Evolutionary conservation across 1,140 invertebrate species (phyloP).

Genomic region (Thrips palmi): DNA sequence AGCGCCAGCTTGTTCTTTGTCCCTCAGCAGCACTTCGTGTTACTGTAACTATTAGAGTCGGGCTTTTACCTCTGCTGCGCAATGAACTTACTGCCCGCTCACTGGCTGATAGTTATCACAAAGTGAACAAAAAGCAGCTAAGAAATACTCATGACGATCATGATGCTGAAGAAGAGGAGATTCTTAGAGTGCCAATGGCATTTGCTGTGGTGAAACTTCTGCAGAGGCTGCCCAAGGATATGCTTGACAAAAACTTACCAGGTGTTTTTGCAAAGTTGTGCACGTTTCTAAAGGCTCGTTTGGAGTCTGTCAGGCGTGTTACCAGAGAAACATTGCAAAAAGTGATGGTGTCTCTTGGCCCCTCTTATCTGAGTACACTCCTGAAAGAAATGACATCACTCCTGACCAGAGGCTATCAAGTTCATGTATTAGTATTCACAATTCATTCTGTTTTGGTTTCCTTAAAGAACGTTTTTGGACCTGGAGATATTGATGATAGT

Average conservation of each 20-base stretch:
- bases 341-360: constrained; percentile 70
- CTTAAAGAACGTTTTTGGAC: constrained; percentile 41
- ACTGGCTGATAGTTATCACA: constrained; percentile 53
- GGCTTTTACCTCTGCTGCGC: constrained; percentile 43
- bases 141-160: too few species aligned
- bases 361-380: constrained; percentile 56
- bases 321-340: constrained; percentile 78
- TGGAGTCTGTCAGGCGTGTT: constrained; percentile 69
- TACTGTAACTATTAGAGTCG: constrained; percentile 38
- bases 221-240: constrained; percentile 59
- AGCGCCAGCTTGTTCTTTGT: constrained; percentile 37
- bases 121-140: constrained; percentile 46
- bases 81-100: constrained; percentile 49
- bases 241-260: constrained; percentile 59
- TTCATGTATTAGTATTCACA: constrained; percentile 81
- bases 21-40: constrained; percentile 54
- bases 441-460: constrained; percentile 63
- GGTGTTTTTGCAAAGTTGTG: constrained; percentile 77
- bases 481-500: constrained; percentile 58
- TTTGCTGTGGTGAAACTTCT: constrained; percentile 82
- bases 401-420: constrained; percentile 76
- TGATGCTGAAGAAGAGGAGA: constrained; percentile 70
- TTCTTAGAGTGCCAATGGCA: constrained; percentile 77
- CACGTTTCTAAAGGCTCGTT: constrained; percentile 70
- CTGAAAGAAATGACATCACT: constrained; percentile 64